These are phyloP conservation scores for Perdita meconis DNA, from an alignment of 2,888 invertebrate species.

Conservation along the genomic window DNA sequence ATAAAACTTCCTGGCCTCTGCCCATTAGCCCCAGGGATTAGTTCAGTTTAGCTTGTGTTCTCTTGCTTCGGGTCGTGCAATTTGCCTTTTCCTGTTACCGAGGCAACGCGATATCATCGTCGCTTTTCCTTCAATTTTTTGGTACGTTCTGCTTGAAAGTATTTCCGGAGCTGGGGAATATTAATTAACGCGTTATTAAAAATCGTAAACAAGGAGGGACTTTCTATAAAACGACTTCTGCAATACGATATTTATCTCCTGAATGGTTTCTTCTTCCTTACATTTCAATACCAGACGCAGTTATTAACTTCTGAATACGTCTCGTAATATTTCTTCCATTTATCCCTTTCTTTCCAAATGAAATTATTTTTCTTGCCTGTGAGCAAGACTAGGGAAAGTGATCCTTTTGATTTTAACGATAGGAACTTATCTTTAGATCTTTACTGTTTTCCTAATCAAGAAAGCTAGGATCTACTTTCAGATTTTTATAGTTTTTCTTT, in stretches of 20 bases:
- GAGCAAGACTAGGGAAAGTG: too few species aligned
- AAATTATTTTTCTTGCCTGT: too few species aligned
- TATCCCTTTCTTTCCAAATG: too few species aligned
- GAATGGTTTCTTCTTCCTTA: constrained; percentile 16
- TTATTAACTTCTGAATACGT: background rate
- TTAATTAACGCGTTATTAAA: constrained; percentile 42
- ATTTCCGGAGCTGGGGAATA: constrained; percentile 21
- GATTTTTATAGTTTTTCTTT: too few species aligned
- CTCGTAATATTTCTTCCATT: background rate
- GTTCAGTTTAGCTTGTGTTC: constrained; percentile 20
- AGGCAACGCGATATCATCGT: background rate
- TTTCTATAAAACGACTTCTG: constrained; percentile 45
- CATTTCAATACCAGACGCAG: constrained; percentile 29
- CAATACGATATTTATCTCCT: constrained; percentile 16
- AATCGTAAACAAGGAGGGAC: constrained; percentile 39
- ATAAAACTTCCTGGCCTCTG: constrained; percentile 35
- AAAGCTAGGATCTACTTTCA: too few species aligned
- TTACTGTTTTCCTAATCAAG: too few species aligned
- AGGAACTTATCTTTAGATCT: too few species aligned
- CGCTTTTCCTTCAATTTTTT: constrained; percentile 35
- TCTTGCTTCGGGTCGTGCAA: background rate
- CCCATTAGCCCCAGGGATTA: background rate
- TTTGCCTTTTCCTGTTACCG: constrained; percentile 12
- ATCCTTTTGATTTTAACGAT: too few species aligned
- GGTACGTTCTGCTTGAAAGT: constrained; percentile 31